These are phyloP conservation scores for Caerostris darwini DNA, from an alignment of 1,140 invertebrate genomes.

Conservation along the genomic window DNA sequence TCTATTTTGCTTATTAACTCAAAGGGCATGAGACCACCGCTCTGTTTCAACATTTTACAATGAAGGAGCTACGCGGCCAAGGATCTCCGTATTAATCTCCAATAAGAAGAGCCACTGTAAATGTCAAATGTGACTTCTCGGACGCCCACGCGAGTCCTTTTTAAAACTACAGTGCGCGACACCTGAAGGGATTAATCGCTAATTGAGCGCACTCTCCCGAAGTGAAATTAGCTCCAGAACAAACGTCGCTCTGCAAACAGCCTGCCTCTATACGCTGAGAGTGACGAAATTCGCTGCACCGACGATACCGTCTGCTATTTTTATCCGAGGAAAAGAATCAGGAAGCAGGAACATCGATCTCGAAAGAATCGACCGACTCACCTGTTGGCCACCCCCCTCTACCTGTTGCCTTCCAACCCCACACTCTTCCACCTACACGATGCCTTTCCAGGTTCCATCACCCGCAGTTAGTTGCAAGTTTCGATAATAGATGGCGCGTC, in stretches of 20 bases:
- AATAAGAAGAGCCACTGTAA: too few relatives aligned
- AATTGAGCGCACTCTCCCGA: background rate
- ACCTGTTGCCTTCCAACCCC: background rate
- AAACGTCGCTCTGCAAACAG: background rate
- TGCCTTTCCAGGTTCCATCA: background rate
- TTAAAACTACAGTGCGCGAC: too few relatives aligned
- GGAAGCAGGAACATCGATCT: conserved; percentile 31
- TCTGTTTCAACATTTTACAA: too few relatives aligned
- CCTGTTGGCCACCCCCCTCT: background rate
- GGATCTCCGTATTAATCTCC: too few relatives aligned
- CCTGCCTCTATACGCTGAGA: background rate
- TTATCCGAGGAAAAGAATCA: conserved; percentile 12
- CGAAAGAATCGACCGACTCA: conserved; percentile 1
- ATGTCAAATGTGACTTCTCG: too few relatives aligned
- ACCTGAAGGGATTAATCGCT: background rate
- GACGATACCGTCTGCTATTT: background rate
- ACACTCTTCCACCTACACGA: background rate
- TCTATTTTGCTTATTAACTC: too few relatives aligned
- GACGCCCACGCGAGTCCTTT: too few relatives aligned
- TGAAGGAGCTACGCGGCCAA: too few relatives aligned
- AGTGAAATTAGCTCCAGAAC: background rate
- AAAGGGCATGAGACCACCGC: too few relatives aligned
- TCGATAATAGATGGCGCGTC: background rate
- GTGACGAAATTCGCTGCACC: background rate
- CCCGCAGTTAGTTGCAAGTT: background rate